phyloP scores from a whole-genome alignment of 2,888 invertebrate genomes.

The Chaitophorus viminalis region DNA sequence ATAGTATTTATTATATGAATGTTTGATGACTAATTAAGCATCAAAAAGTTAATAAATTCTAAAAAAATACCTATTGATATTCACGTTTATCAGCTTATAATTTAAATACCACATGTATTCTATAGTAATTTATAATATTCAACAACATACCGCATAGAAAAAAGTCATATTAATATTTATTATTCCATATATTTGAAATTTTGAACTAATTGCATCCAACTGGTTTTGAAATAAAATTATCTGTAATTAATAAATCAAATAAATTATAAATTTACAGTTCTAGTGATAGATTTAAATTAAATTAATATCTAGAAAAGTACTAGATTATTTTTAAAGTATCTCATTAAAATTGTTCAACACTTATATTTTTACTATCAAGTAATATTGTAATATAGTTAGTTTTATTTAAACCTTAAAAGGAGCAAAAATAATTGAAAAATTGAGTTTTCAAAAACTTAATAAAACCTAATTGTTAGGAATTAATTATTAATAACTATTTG shows the following conservation, averaged over 20 bases:
- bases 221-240: constrained; percentile 39
- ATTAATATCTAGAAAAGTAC: neutral
- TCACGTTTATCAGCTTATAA: neutral
- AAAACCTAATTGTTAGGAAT: no score
- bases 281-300: no score
- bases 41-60: neutral
- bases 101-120: neutral
- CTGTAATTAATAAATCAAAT: neutral
- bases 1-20: no score
- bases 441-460: no score
- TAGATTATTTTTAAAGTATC: neutral
- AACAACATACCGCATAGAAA: constrained; percentile 22
- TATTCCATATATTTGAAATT: constrained; percentile 13
- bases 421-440: no score
- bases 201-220: constrained; percentile 19
- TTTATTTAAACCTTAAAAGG: no score
- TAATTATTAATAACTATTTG: no score
- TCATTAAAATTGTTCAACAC: no score
- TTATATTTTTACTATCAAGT: no score
- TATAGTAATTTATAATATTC: neutral
- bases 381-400: no score
- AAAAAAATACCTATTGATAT: neutral
- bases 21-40: no score
- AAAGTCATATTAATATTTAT: constrained; percentile 14
- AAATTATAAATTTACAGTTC: no score